These are phyloP conservation scores for Sphenodon punctatus DNA, from an alignment of 2,797 vertebrate species.

Conservation along the genomic window DNA sequence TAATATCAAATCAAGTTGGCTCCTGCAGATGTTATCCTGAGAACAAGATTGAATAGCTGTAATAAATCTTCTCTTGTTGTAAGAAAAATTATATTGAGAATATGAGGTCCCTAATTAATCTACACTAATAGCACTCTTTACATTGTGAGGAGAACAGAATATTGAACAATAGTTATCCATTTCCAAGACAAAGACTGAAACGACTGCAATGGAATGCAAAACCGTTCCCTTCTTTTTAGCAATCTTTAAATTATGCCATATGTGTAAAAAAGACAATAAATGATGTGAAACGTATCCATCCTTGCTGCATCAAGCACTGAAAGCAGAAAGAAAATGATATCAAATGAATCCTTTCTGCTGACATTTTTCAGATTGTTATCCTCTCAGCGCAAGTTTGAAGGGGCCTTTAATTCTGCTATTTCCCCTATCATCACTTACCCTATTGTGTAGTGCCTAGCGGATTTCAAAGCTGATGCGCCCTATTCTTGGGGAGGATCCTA, in stretches of 20 bases:
- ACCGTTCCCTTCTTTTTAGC: not conserved
- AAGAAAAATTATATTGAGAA: not conserved
- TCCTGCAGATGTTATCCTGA: not conserved
- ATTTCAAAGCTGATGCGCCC: not conserved
- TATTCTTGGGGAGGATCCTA: not conserved
- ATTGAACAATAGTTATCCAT: not conserved
- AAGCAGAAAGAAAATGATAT: constrained; percentile 7
- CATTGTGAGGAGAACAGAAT: not conserved
- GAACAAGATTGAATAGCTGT: constrained; percentile 7
- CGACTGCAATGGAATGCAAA: not conserved
- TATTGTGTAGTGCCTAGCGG: not conserved
- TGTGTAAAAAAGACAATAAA: not conserved
- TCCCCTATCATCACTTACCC: not conserved
- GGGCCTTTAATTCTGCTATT: not conserved
- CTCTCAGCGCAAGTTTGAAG: not conserved
- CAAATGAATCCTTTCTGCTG: constrained; percentile 34
- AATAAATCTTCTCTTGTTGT: not conserved
- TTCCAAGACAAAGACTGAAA: constrained; percentile 27
- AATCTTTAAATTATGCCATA: not conserved
- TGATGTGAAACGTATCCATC: not conserved
- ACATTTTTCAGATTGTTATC: constrained; percentile 5
- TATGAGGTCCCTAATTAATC: not conserved
- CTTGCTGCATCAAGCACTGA: not conserved
- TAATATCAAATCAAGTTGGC: not conserved
- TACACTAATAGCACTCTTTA: constrained; percentile 3